phyloP scores from a whole-genome alignment of 2,797 vertebrate genomes.

The Apodemus agrarius region DNA sequence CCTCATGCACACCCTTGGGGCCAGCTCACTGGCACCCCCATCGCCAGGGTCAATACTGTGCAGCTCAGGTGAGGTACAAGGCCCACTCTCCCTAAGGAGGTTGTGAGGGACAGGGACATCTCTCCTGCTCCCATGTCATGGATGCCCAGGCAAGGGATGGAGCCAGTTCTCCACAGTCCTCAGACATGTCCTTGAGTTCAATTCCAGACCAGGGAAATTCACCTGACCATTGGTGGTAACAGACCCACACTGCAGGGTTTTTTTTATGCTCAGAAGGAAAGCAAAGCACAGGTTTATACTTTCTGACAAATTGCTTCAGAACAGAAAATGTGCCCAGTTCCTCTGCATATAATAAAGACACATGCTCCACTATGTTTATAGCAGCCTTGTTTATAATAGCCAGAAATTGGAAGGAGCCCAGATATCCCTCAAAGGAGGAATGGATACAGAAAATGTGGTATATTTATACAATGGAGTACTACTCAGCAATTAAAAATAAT shows the following conservation, averaged over 20 bases:
- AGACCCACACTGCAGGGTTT: neutral
- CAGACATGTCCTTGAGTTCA: neutral
- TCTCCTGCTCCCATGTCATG: neutral
- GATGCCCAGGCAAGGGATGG: neutral
- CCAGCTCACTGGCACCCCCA: too few species aligned
- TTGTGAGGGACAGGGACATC: neutral
- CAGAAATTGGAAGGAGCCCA: too few species aligned
- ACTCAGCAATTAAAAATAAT: too few species aligned
- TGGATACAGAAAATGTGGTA: too few species aligned
- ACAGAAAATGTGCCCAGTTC: neutral
- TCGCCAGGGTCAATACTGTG: too few species aligned
- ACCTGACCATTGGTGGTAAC: neutral
- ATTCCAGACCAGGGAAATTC: neutral
- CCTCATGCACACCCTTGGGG: too few species aligned
- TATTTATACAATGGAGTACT: too few species aligned
- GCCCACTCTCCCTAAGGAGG: neutral
- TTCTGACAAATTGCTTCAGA: neutral
- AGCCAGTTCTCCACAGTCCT: neutral
- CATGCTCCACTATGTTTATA: too few species aligned
- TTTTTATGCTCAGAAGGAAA: neutral
- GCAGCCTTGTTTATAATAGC: too few species aligned
- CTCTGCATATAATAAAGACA: too few species aligned
- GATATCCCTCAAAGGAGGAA: too few species aligned
- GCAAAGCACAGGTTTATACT: neutral
- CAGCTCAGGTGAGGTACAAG: neutral